A percentile compares a stretch with the other conserved stretches of the same genome.
Evolutionary conservation across 1,140 invertebrate genomes (phyloP).

Genomic region (Meteorus sp.): DNA sequence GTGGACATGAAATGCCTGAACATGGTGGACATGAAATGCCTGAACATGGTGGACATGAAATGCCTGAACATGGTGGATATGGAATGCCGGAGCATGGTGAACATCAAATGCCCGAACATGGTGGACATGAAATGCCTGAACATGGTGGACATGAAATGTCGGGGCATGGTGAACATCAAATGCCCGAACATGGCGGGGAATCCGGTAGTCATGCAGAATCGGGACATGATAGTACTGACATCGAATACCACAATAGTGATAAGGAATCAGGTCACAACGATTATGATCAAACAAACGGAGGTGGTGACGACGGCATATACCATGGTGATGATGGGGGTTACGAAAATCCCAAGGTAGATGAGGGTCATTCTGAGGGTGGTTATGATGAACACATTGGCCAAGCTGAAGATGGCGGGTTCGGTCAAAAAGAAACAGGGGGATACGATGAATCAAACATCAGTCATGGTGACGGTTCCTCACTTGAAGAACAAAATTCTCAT

Average conservation of each 20-base stretch:
- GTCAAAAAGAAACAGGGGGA: neutral
- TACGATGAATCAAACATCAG: conserved; percentile 7
- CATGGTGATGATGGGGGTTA: conserved; percentile 3
- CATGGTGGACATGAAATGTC: neutral
- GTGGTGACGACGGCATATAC: neutral
- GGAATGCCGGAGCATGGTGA: neutral
- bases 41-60: neutral
- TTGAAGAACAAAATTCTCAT: too few relatives aligned
- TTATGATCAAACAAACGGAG: neutral
- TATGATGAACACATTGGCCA: conserved; percentile 10
- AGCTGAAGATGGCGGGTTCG: conserved; percentile 15
- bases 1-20: too few relatives aligned
- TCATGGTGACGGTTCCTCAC: conserved; percentile 22
- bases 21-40: conserved; percentile 15
- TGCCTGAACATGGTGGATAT: conserved; percentile 12
- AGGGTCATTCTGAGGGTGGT: conserved; percentile 18
- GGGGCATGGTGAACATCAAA: conserved; percentile 12
- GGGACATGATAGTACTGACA: neutral
- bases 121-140: conserved; percentile 24
- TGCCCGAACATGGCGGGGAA: neutral
- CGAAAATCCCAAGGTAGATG: neutral
- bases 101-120: conserved; percentile 12
- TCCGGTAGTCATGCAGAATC: neutral
- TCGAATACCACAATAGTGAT: neutral
- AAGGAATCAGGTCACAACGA: neutral